Percentiles rank a stretch among this genome's conserved stretches.
phyloP scores from a whole-genome alignment of 2,113 vertebrate species.

The Oryctolagus cuniculus region mOryCun1.1 NC_091450.1:39450501-39451000 shows the following conservation, averaged over 20 bases:
- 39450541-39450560: not conserved
- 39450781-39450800: not conserved
- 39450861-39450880: not conserved
- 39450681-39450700: too few relatives aligned
- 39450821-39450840: too few relatives aligned
- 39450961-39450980: not conserved
- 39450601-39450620: too few relatives aligned
- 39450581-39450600: too few relatives aligned
- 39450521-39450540: not conserved
- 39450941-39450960: not conserved
- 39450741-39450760: too few relatives aligned
- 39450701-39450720: not conserved
- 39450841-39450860: not conserved
- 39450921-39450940: too few relatives aligned
- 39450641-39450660: too few relatives aligned
- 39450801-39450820: accelerated
- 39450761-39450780: not conserved
- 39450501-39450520: not conserved
- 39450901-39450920: not conserved
- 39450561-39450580: not conserved
- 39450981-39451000: not conserved
- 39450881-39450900: not conserved
- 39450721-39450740: not conserved
- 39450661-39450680: not conserved
- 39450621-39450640: not conserved